Conservation (phyloP, 2,797 vertebrate genomes). For the Amniataba percoides region DNA sequence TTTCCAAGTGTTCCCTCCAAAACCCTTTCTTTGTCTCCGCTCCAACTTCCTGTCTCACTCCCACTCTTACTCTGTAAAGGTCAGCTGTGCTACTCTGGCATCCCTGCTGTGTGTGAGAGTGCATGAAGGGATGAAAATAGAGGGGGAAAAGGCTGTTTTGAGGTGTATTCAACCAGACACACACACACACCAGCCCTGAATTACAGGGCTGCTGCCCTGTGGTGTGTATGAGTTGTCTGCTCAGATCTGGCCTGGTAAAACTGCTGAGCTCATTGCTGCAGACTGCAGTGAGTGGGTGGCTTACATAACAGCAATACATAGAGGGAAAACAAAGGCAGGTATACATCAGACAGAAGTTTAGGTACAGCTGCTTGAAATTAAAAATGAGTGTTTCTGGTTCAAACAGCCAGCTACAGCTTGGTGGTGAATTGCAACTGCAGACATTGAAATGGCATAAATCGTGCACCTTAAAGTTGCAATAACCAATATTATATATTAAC, state of each 20-base stretch:
- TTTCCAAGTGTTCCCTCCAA: slow-evolving; percentile 45
- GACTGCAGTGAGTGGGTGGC: slow-evolving; percentile 60
- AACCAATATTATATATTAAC: neutral
- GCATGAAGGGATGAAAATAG: neutral
- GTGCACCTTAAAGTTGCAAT: neutral
- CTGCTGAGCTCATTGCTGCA: slow-evolving; percentile 62
- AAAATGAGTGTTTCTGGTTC: neutral
- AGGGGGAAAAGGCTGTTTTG: neutral
- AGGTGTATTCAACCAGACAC: slow-evolving; percentile 37
- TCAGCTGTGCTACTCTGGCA: slow-evolving; percentile 56
- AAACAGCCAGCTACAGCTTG: no score
- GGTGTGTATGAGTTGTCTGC: slow-evolving; percentile 32
- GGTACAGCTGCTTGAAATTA: neutral
- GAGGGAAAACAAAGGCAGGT: slow-evolving; percentile 27
- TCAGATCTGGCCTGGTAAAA: slow-evolving; percentile 45
- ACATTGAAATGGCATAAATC: neutral
- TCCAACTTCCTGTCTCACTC: slow-evolving; percentile 44
- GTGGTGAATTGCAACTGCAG: neutral
- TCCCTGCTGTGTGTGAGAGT: slow-evolving; percentile 30
- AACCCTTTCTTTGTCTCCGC: slow-evolving; percentile 35
- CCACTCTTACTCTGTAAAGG: slow-evolving; percentile 49
- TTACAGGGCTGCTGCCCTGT: slow-evolving; percentile 41
- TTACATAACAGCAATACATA: slow-evolving; percentile 35
- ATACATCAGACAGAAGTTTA: neutral
- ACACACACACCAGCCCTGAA: slow-evolving; percentile 30